Conservation (phyloP, 2,113 vertebrate genomes). For the Myrmecophaga tridactyla region DNA sequence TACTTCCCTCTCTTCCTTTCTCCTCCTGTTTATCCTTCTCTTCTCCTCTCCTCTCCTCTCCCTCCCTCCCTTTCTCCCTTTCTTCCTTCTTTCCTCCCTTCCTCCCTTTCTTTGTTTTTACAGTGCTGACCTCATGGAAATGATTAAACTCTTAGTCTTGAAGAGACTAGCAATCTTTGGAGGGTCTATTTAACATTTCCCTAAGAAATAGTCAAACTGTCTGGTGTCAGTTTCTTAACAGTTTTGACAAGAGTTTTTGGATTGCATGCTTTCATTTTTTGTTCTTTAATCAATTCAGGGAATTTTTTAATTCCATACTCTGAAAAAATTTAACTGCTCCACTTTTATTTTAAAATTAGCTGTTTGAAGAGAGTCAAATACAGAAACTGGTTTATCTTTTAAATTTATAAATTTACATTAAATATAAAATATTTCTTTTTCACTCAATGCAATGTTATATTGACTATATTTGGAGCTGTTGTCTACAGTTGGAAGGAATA, state of each 20-base stretch:
- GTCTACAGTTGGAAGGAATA: background rate
- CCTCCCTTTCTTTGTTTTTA: background rate
- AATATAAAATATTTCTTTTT: background rate
- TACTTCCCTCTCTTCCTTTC: background rate
- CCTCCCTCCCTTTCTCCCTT: background rate
- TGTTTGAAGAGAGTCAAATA: background rate
- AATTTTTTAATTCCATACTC: background rate
- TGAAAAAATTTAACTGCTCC: background rate
- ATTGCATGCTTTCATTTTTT: background rate
- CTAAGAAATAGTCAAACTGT: background rate
- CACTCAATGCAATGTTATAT: background rate
- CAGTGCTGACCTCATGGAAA: background rate
- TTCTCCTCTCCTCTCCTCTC: fast-evolving
- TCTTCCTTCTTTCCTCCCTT: background rate
- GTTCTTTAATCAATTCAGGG: background rate
- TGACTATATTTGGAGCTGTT: background rate
- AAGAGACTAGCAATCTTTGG: background rate
- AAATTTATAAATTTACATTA: background rate
- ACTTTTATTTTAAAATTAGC: constrained; percentile 15
- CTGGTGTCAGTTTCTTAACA: background rate
- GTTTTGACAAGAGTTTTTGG: constrained; percentile 1
- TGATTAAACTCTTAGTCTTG: background rate
- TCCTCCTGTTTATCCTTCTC: background rate
- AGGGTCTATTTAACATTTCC: background rate
- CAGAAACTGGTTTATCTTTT: background rate